Evolutionary conservation across 2,888 invertebrate species (phyloP), one percentile per base, ranked within the genome.

Genomic region (Leucophenga montana): DNA sequence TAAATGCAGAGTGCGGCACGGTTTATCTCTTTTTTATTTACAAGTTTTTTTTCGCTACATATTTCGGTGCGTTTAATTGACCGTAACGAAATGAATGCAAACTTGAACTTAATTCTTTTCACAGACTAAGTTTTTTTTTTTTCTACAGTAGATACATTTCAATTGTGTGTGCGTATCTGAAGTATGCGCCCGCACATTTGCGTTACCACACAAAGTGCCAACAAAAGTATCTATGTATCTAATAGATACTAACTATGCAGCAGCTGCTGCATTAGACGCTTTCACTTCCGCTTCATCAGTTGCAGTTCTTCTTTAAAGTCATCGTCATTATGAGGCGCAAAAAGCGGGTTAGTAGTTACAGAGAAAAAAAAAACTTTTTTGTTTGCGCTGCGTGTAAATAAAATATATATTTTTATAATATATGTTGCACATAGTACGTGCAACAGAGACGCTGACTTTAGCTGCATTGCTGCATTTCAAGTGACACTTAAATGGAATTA

Each of bases 101-200:
- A 67, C 57, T 67, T 57, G 67, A 67, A 67, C 46, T 67, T 46
- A 67, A 67, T 67, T 53, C 53, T 31, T 66, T 71, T 44, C 54
- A 67, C 66, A 66, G 67, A 66, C 61, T 66, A 71, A 66, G 71
- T 68, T 64, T 68, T 72, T 68, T 72, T 68, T 65, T 66, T 48
- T 39, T 54, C 66, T 66, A 61, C 61, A 66, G 62, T 11, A n/a
- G 1, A 14, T 48, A n/a, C n/a, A n/a, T 33, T 62, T 44, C 62
- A 53, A 1, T n/a, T 66, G 27, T 68, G 66, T 16, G 1, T 31
- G 54, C 69, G 16, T 69, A 18, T 50, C 33, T 72, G 50, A n/a
- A 68, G 66, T 57, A 57, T 27, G 57, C 31, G 57, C 57, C 57
- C 57, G 57, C 57, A 57, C 57, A 57, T 57, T 50, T 70, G 54